These are phyloP conservation scores for Sinocyclocheilus rhinocerous DNA, from an alignment of 2,113 vertebrate species.

Conservation along the genomic window DNA sequence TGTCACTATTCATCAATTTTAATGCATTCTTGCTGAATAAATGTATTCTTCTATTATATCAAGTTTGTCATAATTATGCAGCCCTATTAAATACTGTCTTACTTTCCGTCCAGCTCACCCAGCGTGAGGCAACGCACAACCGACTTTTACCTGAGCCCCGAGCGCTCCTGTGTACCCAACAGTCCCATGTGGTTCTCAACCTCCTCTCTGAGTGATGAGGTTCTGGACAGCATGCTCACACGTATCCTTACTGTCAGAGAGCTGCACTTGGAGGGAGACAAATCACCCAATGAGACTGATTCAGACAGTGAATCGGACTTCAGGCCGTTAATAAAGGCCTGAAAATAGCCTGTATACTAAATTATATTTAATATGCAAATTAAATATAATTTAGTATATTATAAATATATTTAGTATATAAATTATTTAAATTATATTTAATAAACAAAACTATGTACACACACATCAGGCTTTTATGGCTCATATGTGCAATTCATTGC, in stretches of 20 bases:
- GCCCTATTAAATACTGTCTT: slow-evolving; percentile 54
- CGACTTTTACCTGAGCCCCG: slow-evolving; percentile 94
- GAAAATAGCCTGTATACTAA: too few relatives aligned
- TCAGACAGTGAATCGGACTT: slow-evolving; percentile 37
- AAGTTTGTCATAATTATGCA: neutral
- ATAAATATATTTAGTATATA: too few relatives aligned
- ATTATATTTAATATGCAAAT: too few relatives aligned
- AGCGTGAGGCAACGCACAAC: slow-evolving; percentile 94
- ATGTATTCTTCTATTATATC: neutral
- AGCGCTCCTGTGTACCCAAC: slow-evolving; percentile 96
- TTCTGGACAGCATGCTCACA: slow-evolving; percentile 93
- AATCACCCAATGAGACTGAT: neutral
- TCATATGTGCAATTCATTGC: too few relatives aligned
- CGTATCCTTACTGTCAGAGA: slow-evolving; percentile 93
- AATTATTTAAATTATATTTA: too few relatives aligned
- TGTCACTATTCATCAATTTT: too few relatives aligned
- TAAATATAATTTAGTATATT: too few relatives aligned
- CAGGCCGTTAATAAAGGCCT: too few relatives aligned
- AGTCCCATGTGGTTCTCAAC: slow-evolving; percentile 97
- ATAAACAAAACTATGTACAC: too few relatives aligned
- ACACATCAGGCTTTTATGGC: too few relatives aligned
- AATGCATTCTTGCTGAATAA: neutral
- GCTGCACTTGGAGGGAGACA: slow-evolving; percentile 84
- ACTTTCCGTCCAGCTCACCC: slow-evolving; percentile 80
- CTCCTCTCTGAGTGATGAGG: slow-evolving; percentile 84